A percentile compares a stretch with the other conserved stretches of the same genome.
Conservation (phyloP, 2,888 invertebrate genomes). For the Sphaerophoria rueppellii region DNA sequence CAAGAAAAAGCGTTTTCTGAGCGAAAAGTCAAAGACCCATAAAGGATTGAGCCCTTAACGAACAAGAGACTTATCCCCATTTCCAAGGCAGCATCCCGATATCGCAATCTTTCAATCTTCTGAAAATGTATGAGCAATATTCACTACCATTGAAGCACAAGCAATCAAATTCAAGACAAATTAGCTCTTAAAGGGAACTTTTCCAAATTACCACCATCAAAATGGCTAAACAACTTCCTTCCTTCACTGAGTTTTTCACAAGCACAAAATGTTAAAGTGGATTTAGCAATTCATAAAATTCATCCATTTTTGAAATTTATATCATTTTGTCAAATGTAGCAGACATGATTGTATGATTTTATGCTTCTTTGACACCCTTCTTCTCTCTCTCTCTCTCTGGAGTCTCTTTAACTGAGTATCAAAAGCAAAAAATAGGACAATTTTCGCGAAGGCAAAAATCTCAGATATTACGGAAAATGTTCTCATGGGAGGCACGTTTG, state of each 20-base stretch:
- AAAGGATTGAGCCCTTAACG: background rate
- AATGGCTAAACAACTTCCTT: conserved; percentile 42
- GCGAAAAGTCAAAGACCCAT: conserved; percentile 35
- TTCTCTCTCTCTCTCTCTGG: background rate
- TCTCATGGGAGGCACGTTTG: conserved; percentile 23
- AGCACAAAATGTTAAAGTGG: conserved; percentile 19
- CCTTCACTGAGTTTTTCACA: background rate
- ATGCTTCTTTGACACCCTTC: conserved; percentile 1
- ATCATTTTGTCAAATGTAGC: conserved; percentile 67
- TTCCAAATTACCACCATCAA: conserved; percentile 39
- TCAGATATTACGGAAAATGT: conserved; percentile 32
- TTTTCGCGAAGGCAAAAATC: conserved; percentile 46
- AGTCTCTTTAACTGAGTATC: background rate
- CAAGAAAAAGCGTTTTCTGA: conserved; percentile 30
- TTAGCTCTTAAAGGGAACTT: conserved; percentile 51
- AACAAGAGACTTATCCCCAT: conserved; percentile 25
- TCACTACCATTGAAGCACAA: conserved; percentile 39
- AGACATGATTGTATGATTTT: conserved; percentile 52
- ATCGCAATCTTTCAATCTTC: background rate
- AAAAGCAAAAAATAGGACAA: background rate
- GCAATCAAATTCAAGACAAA: conserved; percentile 53
- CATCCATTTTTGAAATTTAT: conserved; percentile 62
- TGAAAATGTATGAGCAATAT: conserved; percentile 50
- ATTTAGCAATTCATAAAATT: conserved; percentile 64
- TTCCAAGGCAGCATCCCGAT: conserved; percentile 10